Conservation (phyloP, 2,113 vertebrate species). For the Meleagris gallopavo region DNA sequence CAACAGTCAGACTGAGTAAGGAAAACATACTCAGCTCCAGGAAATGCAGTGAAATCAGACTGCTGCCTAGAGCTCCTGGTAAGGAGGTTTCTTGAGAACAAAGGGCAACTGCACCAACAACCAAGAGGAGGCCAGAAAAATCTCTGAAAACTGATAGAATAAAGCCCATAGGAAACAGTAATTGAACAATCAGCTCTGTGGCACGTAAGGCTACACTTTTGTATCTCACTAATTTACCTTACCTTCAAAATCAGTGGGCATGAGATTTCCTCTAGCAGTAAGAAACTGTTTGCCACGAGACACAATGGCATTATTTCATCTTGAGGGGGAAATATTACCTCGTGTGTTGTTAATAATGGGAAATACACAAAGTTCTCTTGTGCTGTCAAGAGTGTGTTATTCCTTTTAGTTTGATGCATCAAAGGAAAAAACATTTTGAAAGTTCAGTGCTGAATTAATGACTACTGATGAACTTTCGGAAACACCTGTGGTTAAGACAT, state of each 20-base stretch:
- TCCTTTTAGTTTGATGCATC: neutral
- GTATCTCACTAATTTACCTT: neutral
- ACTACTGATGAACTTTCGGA: neutral
- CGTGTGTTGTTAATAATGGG: neutral
- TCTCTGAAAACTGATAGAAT: neutral
- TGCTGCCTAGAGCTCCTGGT: neutral
- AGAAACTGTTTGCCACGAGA: neutral
- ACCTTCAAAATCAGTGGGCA: neutral
- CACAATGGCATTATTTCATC: conserved; percentile 22
- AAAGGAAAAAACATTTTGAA: neutral
- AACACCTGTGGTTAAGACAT: neutral
- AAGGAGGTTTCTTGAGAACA: neutral
- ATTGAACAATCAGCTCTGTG: neutral
- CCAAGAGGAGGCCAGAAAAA: neutral
- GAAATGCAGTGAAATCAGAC: neutral
- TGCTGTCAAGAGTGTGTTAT: neutral
- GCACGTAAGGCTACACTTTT: neutral
- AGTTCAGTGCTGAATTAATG: neutral
- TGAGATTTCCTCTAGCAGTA: neutral
- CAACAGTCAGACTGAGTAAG: neutral
- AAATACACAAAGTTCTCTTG: neutral
- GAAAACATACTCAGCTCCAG: neutral
- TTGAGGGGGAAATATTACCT: neutral
- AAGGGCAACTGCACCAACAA: neutral
- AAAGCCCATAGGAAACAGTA: neutral